A percentile compares a stretch with the other conserved stretches of the same genome.
These are phyloP conservation scores for Piscicola geometra DNA, from an alignment of 2,888 invertebrate species.

Conservation along the genomic window DNA sequence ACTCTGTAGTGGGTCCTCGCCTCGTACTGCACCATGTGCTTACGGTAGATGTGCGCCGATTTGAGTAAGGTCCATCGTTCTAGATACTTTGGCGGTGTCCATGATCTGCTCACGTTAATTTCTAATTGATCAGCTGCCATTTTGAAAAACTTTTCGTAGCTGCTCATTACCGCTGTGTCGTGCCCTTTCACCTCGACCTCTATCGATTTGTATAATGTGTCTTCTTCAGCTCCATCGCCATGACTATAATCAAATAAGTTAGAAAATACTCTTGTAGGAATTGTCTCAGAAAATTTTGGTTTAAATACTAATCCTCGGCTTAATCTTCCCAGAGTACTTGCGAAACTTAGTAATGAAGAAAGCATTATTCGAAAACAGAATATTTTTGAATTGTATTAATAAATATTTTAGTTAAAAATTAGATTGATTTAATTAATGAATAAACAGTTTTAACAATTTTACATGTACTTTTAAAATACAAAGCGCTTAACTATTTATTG, in stretches of 20 bases:
- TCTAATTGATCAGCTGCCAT: constrained; percentile 76
- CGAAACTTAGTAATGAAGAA: no score
- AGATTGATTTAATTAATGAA: no score
- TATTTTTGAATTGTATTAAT: no score
- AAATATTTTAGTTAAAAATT: no score
- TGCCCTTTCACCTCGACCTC: constrained; percentile 81
- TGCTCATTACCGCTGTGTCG: constrained; percentile 79
- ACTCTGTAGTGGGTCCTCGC: constrained; percentile 80
- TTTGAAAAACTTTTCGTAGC: constrained; percentile 78
- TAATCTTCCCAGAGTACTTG: no score
- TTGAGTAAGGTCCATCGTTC: constrained; percentile 76
- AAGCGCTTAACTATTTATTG: no score
- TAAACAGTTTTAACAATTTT: no score
- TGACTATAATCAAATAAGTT: constrained; percentile 2
- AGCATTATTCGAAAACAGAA: no score
- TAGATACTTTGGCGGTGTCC: constrained; percentile 69
- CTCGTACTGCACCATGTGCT: constrained; percentile 92
- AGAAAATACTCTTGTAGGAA: not conserved
- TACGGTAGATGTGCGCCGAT: constrained; percentile 69
- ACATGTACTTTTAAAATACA: no score
- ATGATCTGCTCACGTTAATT: constrained; percentile 58
- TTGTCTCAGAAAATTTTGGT: no score
- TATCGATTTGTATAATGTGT: constrained; percentile 69
- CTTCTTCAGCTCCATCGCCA: constrained; percentile 44
- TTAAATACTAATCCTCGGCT: no score